phyloP scores from a whole-genome alignment of 2,888 invertebrate species.

The Junonia oenone region DNA sequence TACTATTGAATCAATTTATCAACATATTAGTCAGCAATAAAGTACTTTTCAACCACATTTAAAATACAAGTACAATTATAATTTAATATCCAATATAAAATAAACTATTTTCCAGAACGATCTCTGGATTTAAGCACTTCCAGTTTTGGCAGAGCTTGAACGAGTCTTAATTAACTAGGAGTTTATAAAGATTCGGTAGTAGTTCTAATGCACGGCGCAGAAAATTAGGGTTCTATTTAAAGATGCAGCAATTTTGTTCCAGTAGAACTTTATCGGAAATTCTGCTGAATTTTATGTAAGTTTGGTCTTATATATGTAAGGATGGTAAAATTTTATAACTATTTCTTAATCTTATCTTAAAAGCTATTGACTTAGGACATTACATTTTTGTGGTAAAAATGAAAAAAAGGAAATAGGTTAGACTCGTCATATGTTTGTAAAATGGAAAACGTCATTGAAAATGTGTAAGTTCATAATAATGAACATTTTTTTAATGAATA shows the following conservation, averaged over 20 bases:
- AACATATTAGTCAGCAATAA: neutral
- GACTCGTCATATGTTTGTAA: too few relatives aligned
- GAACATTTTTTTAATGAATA: too few relatives aligned
- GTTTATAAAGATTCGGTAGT: slow-evolving; percentile 12
- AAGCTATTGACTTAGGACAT: neutral
- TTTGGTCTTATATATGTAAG: too few relatives aligned
- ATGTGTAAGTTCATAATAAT: neutral
- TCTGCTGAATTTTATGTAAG: neutral
- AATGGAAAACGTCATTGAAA: too few relatives aligned
- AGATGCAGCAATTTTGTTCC: neutral
- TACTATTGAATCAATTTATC: too few relatives aligned
- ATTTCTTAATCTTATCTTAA: neutral
- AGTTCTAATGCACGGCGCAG: neutral
- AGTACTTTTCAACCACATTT: too few relatives aligned
- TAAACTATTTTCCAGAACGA: neutral
- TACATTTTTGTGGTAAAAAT: too few relatives aligned
- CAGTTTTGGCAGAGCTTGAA: slow-evolving; percentile 6
- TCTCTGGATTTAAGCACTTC: neutral
- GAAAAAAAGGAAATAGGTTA: too few relatives aligned
- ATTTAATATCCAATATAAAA: neutral
- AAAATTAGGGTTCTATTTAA: neutral
- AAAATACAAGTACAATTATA: neutral
- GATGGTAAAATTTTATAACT: neutral
- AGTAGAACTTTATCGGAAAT: neutral
- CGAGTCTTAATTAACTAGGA: slow-evolving; percentile 8